Evolutionary conservation across 1,140 invertebrate species (phyloP).

Genomic region (Laupala kohalensis): DNA sequence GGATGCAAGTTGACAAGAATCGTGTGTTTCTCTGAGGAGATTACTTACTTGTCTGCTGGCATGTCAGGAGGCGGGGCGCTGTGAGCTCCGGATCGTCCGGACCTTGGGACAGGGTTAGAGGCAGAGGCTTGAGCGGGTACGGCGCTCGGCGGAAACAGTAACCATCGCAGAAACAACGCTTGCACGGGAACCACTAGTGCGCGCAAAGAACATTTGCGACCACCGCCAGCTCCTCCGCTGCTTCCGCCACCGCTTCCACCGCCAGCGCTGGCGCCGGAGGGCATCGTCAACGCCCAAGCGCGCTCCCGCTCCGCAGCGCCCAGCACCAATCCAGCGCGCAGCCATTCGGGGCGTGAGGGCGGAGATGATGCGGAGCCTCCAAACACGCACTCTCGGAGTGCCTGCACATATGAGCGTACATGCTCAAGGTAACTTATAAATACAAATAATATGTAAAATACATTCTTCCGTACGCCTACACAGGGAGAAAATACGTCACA

Average conservation of each 20-base stretch:
- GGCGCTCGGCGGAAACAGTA: neutral
- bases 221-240: conserved; percentile 21
- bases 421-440: no score
- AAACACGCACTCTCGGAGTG: conserved; percentile 40
- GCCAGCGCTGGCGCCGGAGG: conserved; percentile 38
- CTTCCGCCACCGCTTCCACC: conserved; percentile 28
- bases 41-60: no score
- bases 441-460: no score
- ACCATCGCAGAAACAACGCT: conserved; percentile 30
- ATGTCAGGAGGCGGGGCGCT: no score
- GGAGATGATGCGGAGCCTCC: conserved; percentile 43
- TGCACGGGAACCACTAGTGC: conserved; percentile 50
- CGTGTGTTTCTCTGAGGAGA: no score
- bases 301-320: conserved; percentile 39
- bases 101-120: no score
- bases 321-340: conserved; percentile 42
- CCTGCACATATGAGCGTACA: conserved; percentile 26
- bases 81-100: no score
- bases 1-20: no score
- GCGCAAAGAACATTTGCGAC: conserved; percentile 19
- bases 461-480: no score
- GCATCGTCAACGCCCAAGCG: conserved; percentile 42
- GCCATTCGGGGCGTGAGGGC: conserved; percentile 38
- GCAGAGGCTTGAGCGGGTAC: no score
- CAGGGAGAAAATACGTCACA: no score